Base-by-base conservation (phyloP, 2,888 invertebrate species). In the Melieria omissa region DNA sequence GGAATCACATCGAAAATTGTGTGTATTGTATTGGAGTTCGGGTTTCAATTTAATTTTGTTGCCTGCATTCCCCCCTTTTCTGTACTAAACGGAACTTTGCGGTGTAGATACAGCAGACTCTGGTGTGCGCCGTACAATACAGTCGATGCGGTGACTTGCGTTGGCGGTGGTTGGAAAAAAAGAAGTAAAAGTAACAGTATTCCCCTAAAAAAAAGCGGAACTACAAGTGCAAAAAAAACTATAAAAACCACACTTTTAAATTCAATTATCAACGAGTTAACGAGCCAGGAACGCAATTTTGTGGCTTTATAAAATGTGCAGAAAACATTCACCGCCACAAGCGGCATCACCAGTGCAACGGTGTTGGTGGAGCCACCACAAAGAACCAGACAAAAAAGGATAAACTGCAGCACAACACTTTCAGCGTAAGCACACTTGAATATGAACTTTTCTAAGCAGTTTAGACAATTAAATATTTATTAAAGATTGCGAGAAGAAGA, bases 21-120 rank as follows among this genome's bases (percentile, higher is more conserved):
- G 66, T 71, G 44, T 49, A 47, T 66, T 65, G 52, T 16, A 16
- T 12, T 41, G 9, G 54, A 64, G 64, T 64, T 64, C 64, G 64
- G 67, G 72, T 72, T 67, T 41, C 68, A 71, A 47, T 65, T 74
- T 73, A 63, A 65, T 46, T 69, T 69, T 66, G 49, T 58, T 64
- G 52, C 46, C 8, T 47, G 57, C 58, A 68, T 64, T 61, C 58
- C 58, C 58, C 1, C 1, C 49, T 49, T 29, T 68, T 71, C 42
- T 62, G 63, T 57, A 45, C 14, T 14, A 16, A 70, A 57, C 12
- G 54, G 55, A 52, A 61, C 57, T 14, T 69, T 72, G 70, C 76
- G 75, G 75, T 79, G 74, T 76, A 76, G 80, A 79, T 80, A 80
- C 80, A 16, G 16, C 74, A 71, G 73, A 79, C 75, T 70, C 63